Conservation (phyloP, 2,113 vertebrate species). For the Naja naja region DNA sequence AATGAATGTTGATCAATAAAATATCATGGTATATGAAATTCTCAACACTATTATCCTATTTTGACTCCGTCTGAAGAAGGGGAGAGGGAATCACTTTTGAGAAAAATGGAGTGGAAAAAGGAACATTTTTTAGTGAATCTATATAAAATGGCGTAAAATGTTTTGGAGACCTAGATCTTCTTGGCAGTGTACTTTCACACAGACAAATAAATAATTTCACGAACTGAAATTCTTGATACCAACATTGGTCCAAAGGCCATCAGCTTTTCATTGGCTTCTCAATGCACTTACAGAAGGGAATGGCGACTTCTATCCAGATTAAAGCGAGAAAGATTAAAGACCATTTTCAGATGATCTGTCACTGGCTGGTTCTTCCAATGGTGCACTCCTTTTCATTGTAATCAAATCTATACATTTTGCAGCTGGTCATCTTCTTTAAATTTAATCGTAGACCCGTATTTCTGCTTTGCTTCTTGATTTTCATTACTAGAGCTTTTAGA, state of each 20-base stretch:
- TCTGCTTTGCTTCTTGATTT: background rate
- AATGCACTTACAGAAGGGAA: background rate
- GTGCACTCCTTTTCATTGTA: background rate
- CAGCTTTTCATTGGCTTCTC: background rate
- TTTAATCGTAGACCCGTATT: background rate
- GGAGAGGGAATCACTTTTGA: background rate
- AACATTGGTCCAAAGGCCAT: background rate
- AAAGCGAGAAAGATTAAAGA: background rate
- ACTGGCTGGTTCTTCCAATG: background rate
- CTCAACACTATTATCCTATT: background rate
- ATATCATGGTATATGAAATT: background rate
- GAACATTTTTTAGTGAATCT: background rate
- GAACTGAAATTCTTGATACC: background rate
- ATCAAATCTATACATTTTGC: background rate
- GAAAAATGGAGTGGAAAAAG: background rate
- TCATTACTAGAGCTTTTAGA: background rate
- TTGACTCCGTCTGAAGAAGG: background rate
- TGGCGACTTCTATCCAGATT: background rate
- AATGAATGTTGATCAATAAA: background rate
- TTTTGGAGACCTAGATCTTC: too few species aligned
- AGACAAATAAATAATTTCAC: background rate
- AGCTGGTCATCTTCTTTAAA: background rate
- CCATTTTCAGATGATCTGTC: background rate
- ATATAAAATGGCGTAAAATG: background rate
- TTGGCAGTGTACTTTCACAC: background rate